Evolutionary conservation across 2,888 invertebrate genomes (phyloP).

Genomic region (Allygus modestus): DNA sequence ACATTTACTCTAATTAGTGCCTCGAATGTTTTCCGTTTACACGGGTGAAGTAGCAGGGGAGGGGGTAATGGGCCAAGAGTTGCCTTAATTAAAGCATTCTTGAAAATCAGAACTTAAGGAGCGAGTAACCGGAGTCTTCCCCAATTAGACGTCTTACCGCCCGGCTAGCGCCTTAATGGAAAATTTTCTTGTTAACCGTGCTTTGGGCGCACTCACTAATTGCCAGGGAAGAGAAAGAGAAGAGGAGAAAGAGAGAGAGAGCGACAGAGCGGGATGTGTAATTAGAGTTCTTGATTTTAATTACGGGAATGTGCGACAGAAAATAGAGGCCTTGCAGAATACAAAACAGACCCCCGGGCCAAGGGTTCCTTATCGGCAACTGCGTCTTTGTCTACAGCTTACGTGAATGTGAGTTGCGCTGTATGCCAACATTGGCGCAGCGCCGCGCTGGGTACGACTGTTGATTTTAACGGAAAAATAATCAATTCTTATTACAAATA

Average conservation of each 20-base stretch:
- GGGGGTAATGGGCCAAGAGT: slow-evolving; percentile 33
- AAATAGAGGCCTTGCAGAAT: slow-evolving; percentile 59
- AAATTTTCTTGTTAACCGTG: slow-evolving; percentile 64
- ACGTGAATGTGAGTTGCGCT: neutral
- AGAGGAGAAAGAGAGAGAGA: slow-evolving; percentile 52
- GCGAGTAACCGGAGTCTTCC: slow-evolving; percentile 57
- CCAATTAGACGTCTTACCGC: slow-evolving; percentile 62
- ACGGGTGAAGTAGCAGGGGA: neutral
- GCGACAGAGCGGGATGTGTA: slow-evolving; percentile 56
- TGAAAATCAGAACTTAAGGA: slow-evolving; percentile 58
- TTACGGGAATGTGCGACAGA: slow-evolving; percentile 63
- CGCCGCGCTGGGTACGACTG: no score
- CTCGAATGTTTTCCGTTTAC: slow-evolving; percentile 42
- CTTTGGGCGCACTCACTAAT: slow-evolving; percentile 62
- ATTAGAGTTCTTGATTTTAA: slow-evolving; percentile 66
- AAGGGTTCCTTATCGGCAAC: slow-evolving; percentile 38
- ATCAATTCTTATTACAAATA: no score
- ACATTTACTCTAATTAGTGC: neutral
- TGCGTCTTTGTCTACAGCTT: slow-evolving; percentile 45
- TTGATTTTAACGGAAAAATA: no score
- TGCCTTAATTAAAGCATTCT: slow-evolving; percentile 60
- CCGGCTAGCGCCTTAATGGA: slow-evolving; percentile 55
- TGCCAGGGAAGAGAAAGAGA: slow-evolving; percentile 51
- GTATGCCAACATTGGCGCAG: slow-evolving; percentile 15
- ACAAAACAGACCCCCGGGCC: slow-evolving; percentile 60